A percentile compares a stretch with the other conserved stretches of the same genome.
These are phyloP conservation scores for Pangasius larnaudii DNA, from an alignment of 2,797 vertebrate species.

Conservation along the genomic window DNA sequence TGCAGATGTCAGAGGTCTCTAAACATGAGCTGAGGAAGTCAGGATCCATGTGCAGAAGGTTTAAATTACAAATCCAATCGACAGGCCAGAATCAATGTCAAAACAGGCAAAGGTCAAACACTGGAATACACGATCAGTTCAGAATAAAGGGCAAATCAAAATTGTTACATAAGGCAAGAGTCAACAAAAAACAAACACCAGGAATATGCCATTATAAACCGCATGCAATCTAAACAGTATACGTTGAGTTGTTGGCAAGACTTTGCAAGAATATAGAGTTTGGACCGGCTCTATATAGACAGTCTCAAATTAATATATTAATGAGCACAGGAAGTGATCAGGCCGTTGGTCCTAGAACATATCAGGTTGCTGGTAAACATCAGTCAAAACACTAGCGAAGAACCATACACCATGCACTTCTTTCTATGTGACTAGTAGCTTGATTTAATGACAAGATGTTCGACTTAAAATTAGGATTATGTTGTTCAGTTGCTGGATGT, in stretches of 20 bases:
- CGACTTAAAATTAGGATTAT: not conserved
- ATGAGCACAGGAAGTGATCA: not conserved
- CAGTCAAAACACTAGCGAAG: not conserved
- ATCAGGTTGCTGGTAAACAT: not conserved
- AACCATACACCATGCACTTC: no score
- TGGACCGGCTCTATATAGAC: not conserved
- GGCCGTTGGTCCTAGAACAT: not conserved
- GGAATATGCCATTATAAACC: no score
- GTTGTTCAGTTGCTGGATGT: not conserved
- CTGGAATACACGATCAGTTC: not conserved
- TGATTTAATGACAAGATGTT: not conserved
- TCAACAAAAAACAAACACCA: not conserved
- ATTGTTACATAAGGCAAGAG: not conserved
- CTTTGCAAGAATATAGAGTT: not conserved
- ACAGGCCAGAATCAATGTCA: not conserved
- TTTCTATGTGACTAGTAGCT: not conserved
- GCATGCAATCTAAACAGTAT: no score
- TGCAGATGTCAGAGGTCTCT: not conserved
- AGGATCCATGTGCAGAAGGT: not conserved
- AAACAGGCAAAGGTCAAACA: not conserved
- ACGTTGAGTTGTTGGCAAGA: not conserved
- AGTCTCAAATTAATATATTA: not conserved
- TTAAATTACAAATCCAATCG: not conserved
- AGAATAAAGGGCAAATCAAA: not conserved
- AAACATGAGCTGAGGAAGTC: not conserved